Evolutionary conservation across 2,888 invertebrate genomes (phyloP).

Genomic region (Microdon myrmicae): DNA sequence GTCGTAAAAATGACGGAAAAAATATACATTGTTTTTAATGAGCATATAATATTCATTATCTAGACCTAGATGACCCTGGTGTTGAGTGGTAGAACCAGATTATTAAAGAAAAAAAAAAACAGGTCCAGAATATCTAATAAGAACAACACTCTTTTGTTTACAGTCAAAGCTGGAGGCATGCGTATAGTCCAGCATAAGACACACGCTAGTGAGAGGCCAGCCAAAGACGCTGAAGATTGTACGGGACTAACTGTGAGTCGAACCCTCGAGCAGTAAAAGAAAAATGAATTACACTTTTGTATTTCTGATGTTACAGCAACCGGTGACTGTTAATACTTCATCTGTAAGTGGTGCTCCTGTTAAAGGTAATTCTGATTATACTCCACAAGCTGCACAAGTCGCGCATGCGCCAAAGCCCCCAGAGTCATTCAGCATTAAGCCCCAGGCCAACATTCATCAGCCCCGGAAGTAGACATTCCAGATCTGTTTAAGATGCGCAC

Average conservation of each 20-base stretch:
- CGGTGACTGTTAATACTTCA: slow-evolving; percentile 74
- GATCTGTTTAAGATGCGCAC: too few species aligned
- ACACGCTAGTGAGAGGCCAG: slow-evolving; percentile 73
- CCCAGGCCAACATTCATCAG: slow-evolving; percentile 82
- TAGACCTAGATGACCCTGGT: too few species aligned
- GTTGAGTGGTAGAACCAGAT: too few species aligned
- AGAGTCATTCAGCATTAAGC: slow-evolving; percentile 71
- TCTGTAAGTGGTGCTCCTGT: slow-evolving; percentile 83
- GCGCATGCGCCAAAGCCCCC: slow-evolving; percentile 86
- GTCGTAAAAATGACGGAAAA: too few species aligned
- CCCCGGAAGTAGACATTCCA: slow-evolving; percentile 87
- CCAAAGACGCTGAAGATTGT: slow-evolving; percentile 76
- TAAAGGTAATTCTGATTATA: slow-evolving; percentile 87
- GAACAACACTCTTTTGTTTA: too few species aligned
- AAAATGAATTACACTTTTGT: slow-evolving; percentile 1
- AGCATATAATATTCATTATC: too few species aligned
- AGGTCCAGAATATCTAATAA: too few species aligned
- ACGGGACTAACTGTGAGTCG: slow-evolving; percentile 76
- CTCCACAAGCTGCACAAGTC: slow-evolving; percentile 87
- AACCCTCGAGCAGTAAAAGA: slow-evolving; percentile 1
- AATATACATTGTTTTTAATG: too few species aligned
- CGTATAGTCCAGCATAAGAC: slow-evolving; percentile 88
- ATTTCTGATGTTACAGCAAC: slow-evolving; percentile 62
- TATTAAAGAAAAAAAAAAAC: too few species aligned
- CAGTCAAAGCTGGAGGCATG: slow-evolving; percentile 93